Evolutionary conservation across 1,140 invertebrate species (phyloP), one percentile per base, ranked within the genome.

Genomic region (Pristionchus pacificus): DNA sequence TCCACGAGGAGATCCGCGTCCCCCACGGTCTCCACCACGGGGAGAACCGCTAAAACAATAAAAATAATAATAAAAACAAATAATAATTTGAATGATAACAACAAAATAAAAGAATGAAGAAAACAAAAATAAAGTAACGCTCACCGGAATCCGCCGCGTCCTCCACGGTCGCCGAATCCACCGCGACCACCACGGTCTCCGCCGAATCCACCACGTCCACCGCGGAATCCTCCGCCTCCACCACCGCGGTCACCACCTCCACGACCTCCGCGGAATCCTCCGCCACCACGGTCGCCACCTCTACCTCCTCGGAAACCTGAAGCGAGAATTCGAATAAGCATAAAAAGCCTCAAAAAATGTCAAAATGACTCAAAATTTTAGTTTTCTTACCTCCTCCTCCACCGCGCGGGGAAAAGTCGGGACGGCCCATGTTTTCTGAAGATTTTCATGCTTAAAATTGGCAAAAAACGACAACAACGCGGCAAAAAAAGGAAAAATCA

Each of bases 1-100:
- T 29, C 79, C 79, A 59, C 80, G 77, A 55, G 74, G 77, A 15
- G 70, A 60, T 66, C 75, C 70, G 33, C 73, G 55, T 55, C 75
- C 64, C 58, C 69, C 61, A 38, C 62, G 30, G 3, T 65, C 69
- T 32, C 64, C 73, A 60, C 70, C 55, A 29, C 72, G 32, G 6
- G 70, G 38, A 24, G 49, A 57, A 15, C 66, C 66, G 15, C 66
- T 57, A 60, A 58, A 38, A 25, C 63, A 60, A 63, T 60, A 28
- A 70, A 13, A 29, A 13, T 25, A 31, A 65, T 19, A 30, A 19
- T 65, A 65, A 25, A 15, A 27, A 61, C 28, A 13, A 19, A 61
- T 14, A 61, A 19, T 27, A 63, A 62, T 62, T n/a, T 3, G 29
- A 14, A 29, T 25, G 14, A 30, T 55, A 68, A 55, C n/a, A 68